A percentile compares a stretch with the other conserved stretches of the same genome.
Evolutionary conservation across 2,888 invertebrate species (phyloP).

Genomic region (Volucella inflata): DNA sequence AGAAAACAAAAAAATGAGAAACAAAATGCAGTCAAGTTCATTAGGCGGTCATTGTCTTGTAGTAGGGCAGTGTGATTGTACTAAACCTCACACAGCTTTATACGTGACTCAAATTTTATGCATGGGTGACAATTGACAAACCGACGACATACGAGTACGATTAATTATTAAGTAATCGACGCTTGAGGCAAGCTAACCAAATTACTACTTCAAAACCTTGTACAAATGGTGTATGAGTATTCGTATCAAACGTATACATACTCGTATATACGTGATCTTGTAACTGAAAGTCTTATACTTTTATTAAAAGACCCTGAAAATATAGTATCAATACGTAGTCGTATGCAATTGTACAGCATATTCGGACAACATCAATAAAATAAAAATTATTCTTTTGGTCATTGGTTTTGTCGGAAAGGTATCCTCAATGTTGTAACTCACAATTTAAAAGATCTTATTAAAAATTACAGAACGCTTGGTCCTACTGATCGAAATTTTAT

Average conservation of each 20-base stretch:
- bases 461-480: too few species aligned
- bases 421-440: too few species aligned
- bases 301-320: too few species aligned
- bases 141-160: too few species aligned
- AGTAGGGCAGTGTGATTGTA: background rate
- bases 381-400: too few species aligned
- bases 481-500: too few species aligned
- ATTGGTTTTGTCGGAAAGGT: too few species aligned
- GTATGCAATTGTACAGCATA: too few species aligned
- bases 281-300: background rate
- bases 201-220: background rate
- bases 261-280: background rate
- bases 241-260: background rate
- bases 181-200: background rate
- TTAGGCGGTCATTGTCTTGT: background rate
- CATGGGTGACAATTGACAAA: background rate
- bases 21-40: slow-evolving; percentile 13
- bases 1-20: background rate
- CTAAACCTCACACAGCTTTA: background rate
- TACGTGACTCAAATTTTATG: background rate
- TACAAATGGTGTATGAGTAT: background rate
- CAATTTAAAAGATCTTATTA: too few species aligned
- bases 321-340: too few species aligned
- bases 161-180: background rate
- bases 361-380: too few species aligned